Evolutionary conservation across 2,113 vertebrate genomes (phyloP), one percentile per base, ranked within the genome.

Genomic region (Hoplias malabaricus): DNA sequence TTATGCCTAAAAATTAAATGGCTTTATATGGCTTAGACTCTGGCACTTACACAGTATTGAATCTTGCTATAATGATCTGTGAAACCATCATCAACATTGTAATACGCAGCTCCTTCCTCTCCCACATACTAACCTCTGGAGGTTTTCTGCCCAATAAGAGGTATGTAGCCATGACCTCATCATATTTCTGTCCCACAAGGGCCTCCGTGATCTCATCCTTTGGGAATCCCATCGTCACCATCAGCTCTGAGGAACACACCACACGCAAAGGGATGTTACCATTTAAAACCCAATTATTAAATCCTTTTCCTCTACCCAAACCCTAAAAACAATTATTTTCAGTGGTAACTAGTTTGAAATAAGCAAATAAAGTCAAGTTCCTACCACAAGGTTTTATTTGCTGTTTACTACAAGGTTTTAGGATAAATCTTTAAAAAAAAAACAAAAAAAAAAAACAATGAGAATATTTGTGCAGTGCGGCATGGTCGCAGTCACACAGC

Each of bases 151-250:
- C 97, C 73, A 99, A 85, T 77, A 99, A 93, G 74, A 99, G 89
- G 3, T 99, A 98, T 54, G 96, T 98, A 79, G 97, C 96, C 96
- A 98, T 98, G 81, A 98, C 93, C 77, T 99, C 97, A 79, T 99
- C 94, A 0, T 98, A 99, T 88, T 98, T 98, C 87, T 98, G 95
- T 85, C 86, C 91, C 79, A 95, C 90, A 84, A 99, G 92, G 78
- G 96, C 95, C 19, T 97, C 96, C 21, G 93, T 95, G 86, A 98
- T 97, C 90, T 99, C 96, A 85, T 98, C 96, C 90, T 96, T 95
- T 50, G 94, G 93, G 90, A 96, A 99, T 68, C 96, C 97, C 97
- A 99, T 98, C n/a, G 96, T 97, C 75, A 99, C 92, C 97, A 99
- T 99, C 81, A 97, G 91, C 74, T 99, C 97, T 99, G 82, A 78